A percentile compares a stretch with the other conserved stretches of the same genome.
These are phyloP conservation scores for Oryzias dopingdopingensis DNA, from an alignment of 2,797 vertebrate species.

Conservation along the genomic window DNA sequence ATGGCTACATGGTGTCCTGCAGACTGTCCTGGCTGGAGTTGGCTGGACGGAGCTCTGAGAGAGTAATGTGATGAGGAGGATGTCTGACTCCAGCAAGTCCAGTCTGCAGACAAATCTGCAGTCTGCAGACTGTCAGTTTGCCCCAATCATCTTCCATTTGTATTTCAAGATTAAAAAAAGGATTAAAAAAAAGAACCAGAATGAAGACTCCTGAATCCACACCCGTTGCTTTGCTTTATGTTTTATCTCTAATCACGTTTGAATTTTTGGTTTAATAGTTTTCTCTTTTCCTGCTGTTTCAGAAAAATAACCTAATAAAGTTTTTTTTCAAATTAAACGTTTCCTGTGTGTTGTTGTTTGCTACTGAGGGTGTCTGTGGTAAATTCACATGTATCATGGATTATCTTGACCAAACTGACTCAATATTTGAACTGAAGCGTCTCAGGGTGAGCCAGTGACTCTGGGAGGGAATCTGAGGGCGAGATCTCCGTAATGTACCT, in stretches of 20 bases:
- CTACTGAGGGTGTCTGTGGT: too few species aligned
- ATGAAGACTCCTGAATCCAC: not conserved
- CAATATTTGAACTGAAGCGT: too few species aligned
- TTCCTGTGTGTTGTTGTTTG: not conserved
- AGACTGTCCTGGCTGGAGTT: slow-evolving; percentile 76
- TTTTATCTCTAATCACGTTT: not conserved
- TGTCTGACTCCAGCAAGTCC: slow-evolving; percentile 12
- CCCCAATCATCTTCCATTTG: not conserved
- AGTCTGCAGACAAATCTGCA: not conserved
- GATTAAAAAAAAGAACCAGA: not conserved
- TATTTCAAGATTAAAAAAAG: not conserved
- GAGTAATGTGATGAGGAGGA: slow-evolving; percentile 24
- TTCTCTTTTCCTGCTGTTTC: not conserved
- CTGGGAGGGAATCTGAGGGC: too few species aligned
- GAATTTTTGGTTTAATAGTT: not conserved
- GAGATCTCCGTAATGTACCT: too few species aligned
- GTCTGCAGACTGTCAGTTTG: not conserved
- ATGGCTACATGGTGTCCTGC: slow-evolving; percentile 89
- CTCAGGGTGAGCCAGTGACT: too few species aligned
- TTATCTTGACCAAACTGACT: too few species aligned
- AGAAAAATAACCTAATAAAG: slow-evolving; percentile 37
- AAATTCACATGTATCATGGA: too few species aligned
- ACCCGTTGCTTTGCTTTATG: not conserved
- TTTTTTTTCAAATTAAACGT: not conserved
- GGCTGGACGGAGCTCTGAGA: slow-evolving; percentile 45